These are phyloP conservation scores for Noctua pronuba DNA, from an alignment of 2,888 invertebrate species.

Conservation along the genomic window DNA sequence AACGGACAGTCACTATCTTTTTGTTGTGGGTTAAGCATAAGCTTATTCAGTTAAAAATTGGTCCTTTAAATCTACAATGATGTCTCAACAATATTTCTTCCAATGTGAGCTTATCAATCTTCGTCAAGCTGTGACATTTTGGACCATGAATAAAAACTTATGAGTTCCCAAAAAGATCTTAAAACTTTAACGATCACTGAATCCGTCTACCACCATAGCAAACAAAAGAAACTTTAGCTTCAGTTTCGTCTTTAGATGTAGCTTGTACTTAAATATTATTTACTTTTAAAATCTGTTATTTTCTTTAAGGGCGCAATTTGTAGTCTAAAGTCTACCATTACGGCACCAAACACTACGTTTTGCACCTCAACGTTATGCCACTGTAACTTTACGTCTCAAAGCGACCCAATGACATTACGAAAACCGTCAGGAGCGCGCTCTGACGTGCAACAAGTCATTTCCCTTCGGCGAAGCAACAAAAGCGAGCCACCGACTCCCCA, in stretches of 20 bases:
- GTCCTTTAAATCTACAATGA: slow-evolving; percentile 55
- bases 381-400: slow-evolving; percentile 49
- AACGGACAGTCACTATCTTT: slow-evolving; percentile 54
- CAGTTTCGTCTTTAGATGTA: not conserved
- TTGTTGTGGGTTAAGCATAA: slow-evolving; percentile 45
- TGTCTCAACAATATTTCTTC: slow-evolving; percentile 55
- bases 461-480: slow-evolving; percentile 63
- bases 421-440: slow-evolving; percentile 55
- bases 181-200: slow-evolving; percentile 30
- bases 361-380: slow-evolving; percentile 33
- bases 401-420: slow-evolving; percentile 57
- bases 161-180: slow-evolving; percentile 13
- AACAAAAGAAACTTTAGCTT: slow-evolving; percentile 25
- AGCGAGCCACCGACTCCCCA: slow-evolving; percentile 64
- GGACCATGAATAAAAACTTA: slow-evolving; percentile 30
- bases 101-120: slow-evolving; percentile 56
- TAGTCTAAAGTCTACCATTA: slow-evolving; percentile 24
- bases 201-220: slow-evolving; percentile 14
- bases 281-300: slow-evolving; percentile 21
- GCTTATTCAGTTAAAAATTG: slow-evolving; percentile 60
- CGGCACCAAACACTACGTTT: slow-evolving; percentile 22
- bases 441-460: slow-evolving; percentile 68
- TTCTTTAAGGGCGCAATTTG: slow-evolving; percentile 32
- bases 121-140: slow-evolving; percentile 54
- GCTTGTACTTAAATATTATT: slow-evolving; percentile 12